A percentile compares a stretch with the other conserved stretches of the same genome.
Evolutionary conservation across 1,140 invertebrate species (phyloP).

Genomic region (Cydia fagiglandana): DNA sequence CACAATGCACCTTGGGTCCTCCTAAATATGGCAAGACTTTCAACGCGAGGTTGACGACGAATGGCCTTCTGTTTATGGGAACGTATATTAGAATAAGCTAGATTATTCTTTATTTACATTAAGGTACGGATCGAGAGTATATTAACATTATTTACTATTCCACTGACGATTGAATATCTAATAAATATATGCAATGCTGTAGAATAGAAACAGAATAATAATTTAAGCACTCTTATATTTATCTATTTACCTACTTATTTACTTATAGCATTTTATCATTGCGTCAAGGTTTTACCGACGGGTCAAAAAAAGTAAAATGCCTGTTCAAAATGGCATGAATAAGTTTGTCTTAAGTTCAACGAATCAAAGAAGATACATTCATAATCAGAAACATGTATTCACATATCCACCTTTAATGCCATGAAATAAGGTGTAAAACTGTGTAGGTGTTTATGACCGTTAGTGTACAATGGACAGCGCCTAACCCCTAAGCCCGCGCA

Average conservation of each 20-base stretch:
- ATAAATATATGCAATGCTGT: constrained; percentile 13
- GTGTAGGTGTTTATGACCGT: not conserved
- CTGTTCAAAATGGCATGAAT: not conserved
- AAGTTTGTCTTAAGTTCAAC: constrained; percentile 4
- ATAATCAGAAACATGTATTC: not conserved
- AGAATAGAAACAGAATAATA: not conserved
- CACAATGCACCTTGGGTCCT: constrained; percentile 27
- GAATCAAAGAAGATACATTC: not conserved
- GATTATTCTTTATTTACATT: constrained; percentile 46
- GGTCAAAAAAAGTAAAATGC: not conserved
- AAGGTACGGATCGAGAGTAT: constrained; percentile 38
- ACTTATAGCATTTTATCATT: not conserved
- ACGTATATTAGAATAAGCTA: constrained; percentile 43
- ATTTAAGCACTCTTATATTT: not conserved
- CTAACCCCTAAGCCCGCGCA: constrained; percentile 30
- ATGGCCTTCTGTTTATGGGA: constrained; percentile 41
- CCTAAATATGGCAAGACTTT: constrained; percentile 39
- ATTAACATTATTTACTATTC: constrained; percentile 43
- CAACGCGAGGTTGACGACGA: constrained; percentile 31
- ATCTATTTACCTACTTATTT: not conserved
- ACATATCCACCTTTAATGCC: not conserved
- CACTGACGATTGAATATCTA: constrained; percentile 28
- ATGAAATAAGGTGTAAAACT: not conserved
- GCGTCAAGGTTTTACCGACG: not conserved
- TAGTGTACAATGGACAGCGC: constrained; percentile 11